These are phyloP conservation scores for Pseudomyrmex concolor DNA, from an alignment of 1,140 invertebrate genomes.

Conservation along the genomic window DNA sequence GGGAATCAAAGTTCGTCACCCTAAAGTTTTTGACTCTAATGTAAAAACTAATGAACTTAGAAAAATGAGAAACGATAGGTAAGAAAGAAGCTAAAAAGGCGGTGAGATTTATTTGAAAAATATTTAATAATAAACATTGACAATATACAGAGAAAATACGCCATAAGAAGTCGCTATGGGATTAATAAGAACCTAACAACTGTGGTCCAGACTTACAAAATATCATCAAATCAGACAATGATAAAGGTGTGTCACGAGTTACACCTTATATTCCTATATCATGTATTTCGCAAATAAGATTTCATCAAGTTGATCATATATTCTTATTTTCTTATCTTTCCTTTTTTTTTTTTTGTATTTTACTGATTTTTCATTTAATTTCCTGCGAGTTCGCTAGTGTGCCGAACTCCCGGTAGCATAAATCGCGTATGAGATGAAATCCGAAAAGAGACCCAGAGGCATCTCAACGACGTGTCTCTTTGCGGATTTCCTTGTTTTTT, in stretches of 20 bases:
- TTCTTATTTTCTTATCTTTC: constrained; percentile 58
- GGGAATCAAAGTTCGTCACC: too few species aligned
- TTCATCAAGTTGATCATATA: constrained; percentile 72
- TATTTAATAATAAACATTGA: constrained; percentile 86
- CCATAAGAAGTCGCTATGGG: constrained; percentile 84
- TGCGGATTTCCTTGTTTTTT: constrained; percentile 55
- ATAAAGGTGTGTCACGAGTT: constrained; percentile 78
- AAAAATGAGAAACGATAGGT: too few species aligned
- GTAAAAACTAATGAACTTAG: too few species aligned
- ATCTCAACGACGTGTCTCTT: constrained; percentile 47
- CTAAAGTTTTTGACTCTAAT: too few species aligned
- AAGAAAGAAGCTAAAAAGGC: background rate
- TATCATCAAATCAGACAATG: constrained; percentile 84
- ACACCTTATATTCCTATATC: constrained; percentile 76
- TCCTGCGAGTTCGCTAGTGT: constrained; percentile 7
- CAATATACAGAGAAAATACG: constrained; percentile 85
- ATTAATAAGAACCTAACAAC: constrained; percentile 84
- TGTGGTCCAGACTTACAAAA: constrained; percentile 84
- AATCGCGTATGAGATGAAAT: constrained; percentile 33
- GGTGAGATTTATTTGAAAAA: constrained; percentile 82
- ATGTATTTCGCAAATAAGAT: constrained; percentile 74
- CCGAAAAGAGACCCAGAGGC: constrained; percentile 44
- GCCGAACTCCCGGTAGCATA: constrained; percentile 11
- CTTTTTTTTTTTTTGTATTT: constrained; percentile 40
- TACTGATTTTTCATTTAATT: constrained; percentile 32